These are phyloP conservation scores for Scaptomyza flava DNA, from an alignment of 2,888 invertebrate species.

Conservation along the genomic window DNA sequence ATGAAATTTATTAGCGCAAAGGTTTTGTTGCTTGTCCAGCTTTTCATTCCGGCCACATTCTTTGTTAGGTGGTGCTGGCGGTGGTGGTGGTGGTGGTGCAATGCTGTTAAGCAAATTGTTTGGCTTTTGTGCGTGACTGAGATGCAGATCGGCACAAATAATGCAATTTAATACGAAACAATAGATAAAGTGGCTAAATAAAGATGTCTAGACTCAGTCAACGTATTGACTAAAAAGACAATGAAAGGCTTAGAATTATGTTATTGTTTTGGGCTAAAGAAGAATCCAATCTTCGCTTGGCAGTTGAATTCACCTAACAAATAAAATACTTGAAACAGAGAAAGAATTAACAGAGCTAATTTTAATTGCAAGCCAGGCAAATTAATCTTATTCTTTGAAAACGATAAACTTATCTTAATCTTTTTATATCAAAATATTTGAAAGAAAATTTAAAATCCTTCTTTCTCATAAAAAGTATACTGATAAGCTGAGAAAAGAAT, in stretches of 20 bases:
- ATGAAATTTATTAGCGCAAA: slow-evolving; percentile 73
- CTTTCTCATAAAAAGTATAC: too few species aligned
- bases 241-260: background rate
- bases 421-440: background rate
- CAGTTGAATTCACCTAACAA: too few species aligned
- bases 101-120: slow-evolving; percentile 67
- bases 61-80: slow-evolving; percentile 11
- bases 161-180: slow-evolving; percentile 52
- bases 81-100: slow-evolving; percentile 18
- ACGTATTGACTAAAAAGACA: slow-evolving; percentile 2
- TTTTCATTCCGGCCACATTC: slow-evolving; percentile 52
- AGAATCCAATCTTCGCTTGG: background rate
- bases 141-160: slow-evolving; percentile 53
- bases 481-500: background rate
- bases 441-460: background rate
- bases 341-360: too few species aligned
- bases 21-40: slow-evolving; percentile 29
- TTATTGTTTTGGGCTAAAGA: background rate
- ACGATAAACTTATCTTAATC: too few species aligned
- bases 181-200: slow-evolving; percentile 11
- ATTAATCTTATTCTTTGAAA: too few species aligned
- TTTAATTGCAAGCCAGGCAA: too few species aligned
- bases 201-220: slow-evolving; percentile 43
- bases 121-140: slow-evolving; percentile 39
- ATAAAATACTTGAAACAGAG: too few species aligned